These are phyloP conservation scores for Rhea pennata DNA, from an alignment of 2,113 vertebrate genomes.

Conservation along the genomic window DNA sequence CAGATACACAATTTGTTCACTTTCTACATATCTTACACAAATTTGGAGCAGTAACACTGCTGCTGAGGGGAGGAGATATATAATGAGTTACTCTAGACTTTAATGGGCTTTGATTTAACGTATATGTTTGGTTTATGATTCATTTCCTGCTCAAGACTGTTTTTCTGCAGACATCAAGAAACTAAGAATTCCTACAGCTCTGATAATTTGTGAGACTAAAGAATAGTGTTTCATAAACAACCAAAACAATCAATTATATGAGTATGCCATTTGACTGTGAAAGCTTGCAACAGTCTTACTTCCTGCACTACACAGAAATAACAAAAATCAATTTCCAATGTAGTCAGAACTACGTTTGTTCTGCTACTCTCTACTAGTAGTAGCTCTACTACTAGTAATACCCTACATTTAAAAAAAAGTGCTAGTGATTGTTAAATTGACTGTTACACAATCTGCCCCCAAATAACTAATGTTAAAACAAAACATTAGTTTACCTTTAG, in stretches of 20 bases:
- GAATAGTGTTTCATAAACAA: neutral
- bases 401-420: neutral
- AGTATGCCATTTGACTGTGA: neutral
- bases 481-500: neutral
- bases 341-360: neutral
- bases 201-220: neutral
- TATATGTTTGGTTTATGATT: neutral
- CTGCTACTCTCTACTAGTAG: neutral
- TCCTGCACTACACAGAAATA: neutral
- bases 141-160: neutral
- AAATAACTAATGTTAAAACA: neutral
- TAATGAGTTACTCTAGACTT: neutral
- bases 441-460: neutral
- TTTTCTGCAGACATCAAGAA: neutral
- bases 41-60: neutral
- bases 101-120: neutral
- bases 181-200: neutral
- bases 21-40: neutral
- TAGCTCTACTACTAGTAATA: neutral
- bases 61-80: neutral
- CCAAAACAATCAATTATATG: neutral
- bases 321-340: neutral
- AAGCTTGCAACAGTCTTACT: neutral
- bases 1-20: neutral
- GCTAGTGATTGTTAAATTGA: neutral